Base-by-base conservation (phyloP, 2,113 vertebrate species). In the Myiozetetes cayanensis region DNA sequence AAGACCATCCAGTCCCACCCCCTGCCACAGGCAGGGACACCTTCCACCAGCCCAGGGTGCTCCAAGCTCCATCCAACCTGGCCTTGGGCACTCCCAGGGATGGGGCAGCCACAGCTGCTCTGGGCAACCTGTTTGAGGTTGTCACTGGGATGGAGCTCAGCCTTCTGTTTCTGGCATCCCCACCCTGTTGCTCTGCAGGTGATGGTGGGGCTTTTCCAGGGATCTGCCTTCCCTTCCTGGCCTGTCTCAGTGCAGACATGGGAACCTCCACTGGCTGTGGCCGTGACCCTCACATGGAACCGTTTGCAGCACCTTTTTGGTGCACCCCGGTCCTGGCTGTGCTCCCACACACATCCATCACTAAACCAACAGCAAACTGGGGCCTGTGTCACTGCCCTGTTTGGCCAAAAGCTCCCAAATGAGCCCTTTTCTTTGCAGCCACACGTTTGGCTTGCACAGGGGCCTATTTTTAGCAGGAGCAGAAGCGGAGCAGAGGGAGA, bases 361-460 rank as follows among this genome's bases (percentile, higher is more conserved):
- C 62, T 39, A 22, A 4, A 20, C 12, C 78, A 70, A 59, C 28
- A 16, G 8, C 12, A 2, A 2, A 9, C 25, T 17, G 0, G 0
- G 4, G 22, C 68, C 76, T 0, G 11, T 4, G 47, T 2, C 31
- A 4, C 77, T 19, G 49, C 49, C 3, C 24, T 5, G 1, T 1
- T 24, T 24, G 61, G 49, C 67, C 73, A 9, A 28, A 7, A 39
- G 15, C 47, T 28, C 30, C 21, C 46, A 8, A 0, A 3, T 0
- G n/a, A 73, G 70, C 25, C 16, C 3, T 2, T 0, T 12, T 2
- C 37, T 33, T 4, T 25, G n/a, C 52, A 39, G 3, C 30, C 76
- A 2, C 41, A 0, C 0, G 7, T 23, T 6, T n/a, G 70, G 17
- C 30, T 28, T 0, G 7, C 2, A 0, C 43, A 25, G 61, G 65